Base-by-base conservation (phyloP, 2,797 vertebrate genomes). In the Ataeniobius toweri region DNA sequence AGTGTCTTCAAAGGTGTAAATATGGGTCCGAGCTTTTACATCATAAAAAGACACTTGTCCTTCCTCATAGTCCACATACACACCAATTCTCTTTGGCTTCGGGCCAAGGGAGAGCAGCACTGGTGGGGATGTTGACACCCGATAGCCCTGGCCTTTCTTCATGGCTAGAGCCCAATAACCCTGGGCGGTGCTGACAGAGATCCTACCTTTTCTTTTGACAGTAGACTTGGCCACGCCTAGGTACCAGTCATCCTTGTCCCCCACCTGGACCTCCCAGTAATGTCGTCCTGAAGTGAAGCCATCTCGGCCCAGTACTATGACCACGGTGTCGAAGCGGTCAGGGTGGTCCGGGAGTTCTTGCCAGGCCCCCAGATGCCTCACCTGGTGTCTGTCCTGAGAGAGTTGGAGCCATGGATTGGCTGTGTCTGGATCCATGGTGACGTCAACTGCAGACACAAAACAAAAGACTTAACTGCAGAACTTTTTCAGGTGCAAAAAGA, bases 211-310 rank as follows among this genome's bases (percentile, higher is more conserved):
- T 16, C 96, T 93, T 76, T 94, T 95, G 20, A 95, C 95, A 0
- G 92, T 93, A 0, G 92, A 92, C 76, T 61, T 90, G 48, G 96
- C 96, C 44, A 97, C 90, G 0, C 97, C 97, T 26, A 98, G 74
- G 63, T 97, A 95, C 97, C 97, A 98, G 84, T 95, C 95, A 3
- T 96, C 96, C 71, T 96, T 96, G 5, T 95, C 91, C 0, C 94
- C 94, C 1, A 97, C 95, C 80, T 96, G 93, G 0, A 97, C 96
- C 79, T 97, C 96, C 97, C 97, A 98, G 93, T 93, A 97, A 51
- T 95, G 95, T 36, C 94, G 93, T 0, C 96, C 96, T 0, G 94
- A 92, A 46, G 88, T 74, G 87, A 97, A 95, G 39, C 93, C 91
- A 18, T 95, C 90, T 0, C 39, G 83, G 10, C 94, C 96, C 70